Evolutionary conservation across 2,888 invertebrate species (phyloP), one percentile per base, ranked within the genome.

Genomic region (Fragum whitleyi): DNA sequence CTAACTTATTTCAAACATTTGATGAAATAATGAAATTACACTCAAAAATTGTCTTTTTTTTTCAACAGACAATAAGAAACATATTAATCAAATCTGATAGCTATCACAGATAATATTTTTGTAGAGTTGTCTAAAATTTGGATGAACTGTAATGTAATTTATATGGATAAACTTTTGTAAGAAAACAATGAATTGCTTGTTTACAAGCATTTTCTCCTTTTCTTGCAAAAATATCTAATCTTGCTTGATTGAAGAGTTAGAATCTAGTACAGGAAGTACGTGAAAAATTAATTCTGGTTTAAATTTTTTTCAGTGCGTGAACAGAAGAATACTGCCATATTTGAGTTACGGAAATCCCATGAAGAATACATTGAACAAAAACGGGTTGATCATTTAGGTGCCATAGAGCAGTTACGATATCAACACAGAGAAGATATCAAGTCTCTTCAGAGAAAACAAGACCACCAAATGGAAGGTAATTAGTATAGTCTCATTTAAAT

Each of bases 391-490:
- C 80, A 88, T 77, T 78, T 86, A 51, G 72, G 85, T 32, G 83
- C 82, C 7, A 79, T 88, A 39, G 85, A 88, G 62, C 85, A 85
- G n/a, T 51, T 90, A 19, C 78, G 86, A 55, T 59, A 80, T 5
- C 77, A 85, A 68, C 91, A 90, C 67, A 73, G 87, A 42, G 91
- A 91, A 69, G 90, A 88, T 29, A 90, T 92, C 57, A 79, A 82
- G 29, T 74, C 74, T 26, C 85, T 92, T 32, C 88, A 90, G 79
- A 85, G 81, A 26, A 90, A 89, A 79, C 92, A 92, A 74, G 92
- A 92, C 69, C 77, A 81, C 28, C 92, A 92, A 72, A 92, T 92
- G 92, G 92, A 92, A 90, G 91, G 92, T 91, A 78, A 32, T 47
- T n/a, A 21, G 21, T 23, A 53, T 23, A 1, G 23, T 39, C 11